A percentile compares a stretch with the other conserved stretches of the same genome.
These are phyloP conservation scores for Morpho achilles DNA, from an alignment of 2,888 invertebrate species.

Conservation along the genomic window DNA sequence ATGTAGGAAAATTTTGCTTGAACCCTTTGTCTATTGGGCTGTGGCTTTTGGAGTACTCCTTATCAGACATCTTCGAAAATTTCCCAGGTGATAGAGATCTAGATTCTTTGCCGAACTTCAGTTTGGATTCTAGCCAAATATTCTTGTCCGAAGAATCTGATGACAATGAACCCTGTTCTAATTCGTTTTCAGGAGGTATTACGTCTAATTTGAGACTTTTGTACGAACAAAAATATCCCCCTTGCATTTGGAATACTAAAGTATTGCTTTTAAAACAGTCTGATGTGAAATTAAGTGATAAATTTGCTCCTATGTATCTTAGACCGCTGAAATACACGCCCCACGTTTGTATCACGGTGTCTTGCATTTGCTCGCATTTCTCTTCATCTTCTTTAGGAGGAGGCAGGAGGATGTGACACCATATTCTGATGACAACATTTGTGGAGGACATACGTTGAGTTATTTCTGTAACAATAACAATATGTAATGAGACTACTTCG, in stretches of 20 bases:
- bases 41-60: constrained; percentile 71
- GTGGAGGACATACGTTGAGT: constrained; percentile 69
- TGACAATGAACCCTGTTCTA: constrained; percentile 62
- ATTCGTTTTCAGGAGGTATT: constrained; percentile 65
- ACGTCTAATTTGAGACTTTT: constrained; percentile 73
- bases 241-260: constrained; percentile 91
- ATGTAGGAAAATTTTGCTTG: constrained; percentile 55
- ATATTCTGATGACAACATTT: constrained; percentile 68
- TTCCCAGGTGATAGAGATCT: constrained; percentile 66
- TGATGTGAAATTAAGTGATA: constrained; percentile 83
- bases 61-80: constrained; percentile 47
- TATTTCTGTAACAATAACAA: constrained; percentile 53
- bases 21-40: constrained; percentile 66
- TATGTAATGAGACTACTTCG: not conserved
- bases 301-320: constrained; percentile 84
- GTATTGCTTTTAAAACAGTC: constrained; percentile 85
- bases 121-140: constrained; percentile 51
- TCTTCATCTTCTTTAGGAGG: constrained; percentile 35
- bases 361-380: constrained; percentile 47
- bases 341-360: constrained; percentile 87
- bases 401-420: constrained; percentile 58
- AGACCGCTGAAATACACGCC: constrained; percentile 92
- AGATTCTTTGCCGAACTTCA: constrained; percentile 51
- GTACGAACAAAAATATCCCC: constrained; percentile 88
- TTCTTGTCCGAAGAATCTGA: constrained; percentile 65